A percentile compares a stretch with the other conserved stretches of the same genome.
Evolutionary conservation across 2,797 vertebrate genomes (phyloP).

Genomic region (Schizopygopsis pylzovi): DNA sequence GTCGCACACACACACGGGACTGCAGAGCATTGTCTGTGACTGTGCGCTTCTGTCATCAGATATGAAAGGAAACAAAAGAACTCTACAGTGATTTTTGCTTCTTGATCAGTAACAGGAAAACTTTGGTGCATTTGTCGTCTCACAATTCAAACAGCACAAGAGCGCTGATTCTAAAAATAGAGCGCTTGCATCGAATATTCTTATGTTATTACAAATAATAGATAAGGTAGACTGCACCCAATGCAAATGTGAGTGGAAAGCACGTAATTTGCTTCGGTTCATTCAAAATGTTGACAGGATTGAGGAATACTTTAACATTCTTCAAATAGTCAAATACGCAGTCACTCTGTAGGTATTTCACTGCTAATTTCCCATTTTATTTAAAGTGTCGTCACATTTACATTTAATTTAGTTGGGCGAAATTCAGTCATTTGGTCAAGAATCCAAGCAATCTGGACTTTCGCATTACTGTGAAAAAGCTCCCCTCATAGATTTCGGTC

Average conservation of each 20-base stretch:
- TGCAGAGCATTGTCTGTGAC: conserved; percentile 67
- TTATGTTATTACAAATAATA: conserved; percentile 46
- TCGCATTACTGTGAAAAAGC: not conserved
- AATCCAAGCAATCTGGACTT: not conserved
- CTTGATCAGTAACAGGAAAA: conserved; percentile 46
- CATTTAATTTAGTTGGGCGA: not conserved
- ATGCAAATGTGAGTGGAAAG: conserved; percentile 15
- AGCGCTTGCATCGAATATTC: not conserved
- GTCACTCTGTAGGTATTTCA: not conserved
- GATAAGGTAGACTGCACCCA: conserved; percentile 22
- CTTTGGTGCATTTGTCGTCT: conserved; percentile 34
- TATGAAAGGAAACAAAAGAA: conserved; percentile 65
- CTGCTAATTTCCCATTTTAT: not conserved
- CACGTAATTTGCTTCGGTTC: not conserved
- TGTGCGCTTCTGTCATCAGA: conserved; percentile 65
- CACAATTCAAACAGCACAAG: conserved; percentile 32
- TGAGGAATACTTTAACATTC: not conserved
- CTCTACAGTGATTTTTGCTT: conserved; percentile 44
- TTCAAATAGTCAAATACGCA: not conserved
- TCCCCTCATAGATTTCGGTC: too few relatives aligned
- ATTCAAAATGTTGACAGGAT: conserved; percentile 1
- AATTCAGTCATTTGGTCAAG: not conserved
- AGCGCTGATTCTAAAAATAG: conserved; percentile 36
- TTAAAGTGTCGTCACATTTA: not conserved
- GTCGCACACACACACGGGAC: not conserved